Evolutionary conservation across 2,888 invertebrate genomes (phyloP).

Genomic region (Parasteatoda lunata): DNA sequence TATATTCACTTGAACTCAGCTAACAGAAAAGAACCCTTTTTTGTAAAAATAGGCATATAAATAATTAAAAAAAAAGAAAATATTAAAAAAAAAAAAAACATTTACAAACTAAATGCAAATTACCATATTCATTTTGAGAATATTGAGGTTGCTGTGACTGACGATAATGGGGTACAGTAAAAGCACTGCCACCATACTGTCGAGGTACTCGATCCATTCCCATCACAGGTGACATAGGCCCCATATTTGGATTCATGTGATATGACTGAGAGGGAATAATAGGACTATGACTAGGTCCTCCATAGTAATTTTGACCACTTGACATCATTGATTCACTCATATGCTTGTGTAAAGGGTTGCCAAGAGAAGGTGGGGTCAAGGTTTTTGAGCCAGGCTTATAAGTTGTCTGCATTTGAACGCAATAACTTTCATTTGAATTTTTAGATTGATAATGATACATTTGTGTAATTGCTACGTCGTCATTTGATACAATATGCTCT

Average conservation of each 20-base stretch:
- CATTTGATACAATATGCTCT: conserved; percentile 62
- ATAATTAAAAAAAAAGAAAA: neutral
- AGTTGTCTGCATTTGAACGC: conserved; percentile 69
- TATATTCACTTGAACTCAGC: too few relatives aligned
- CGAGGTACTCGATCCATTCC: conserved; percentile 46
- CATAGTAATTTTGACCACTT: conserved; percentile 47
- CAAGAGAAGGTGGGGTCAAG: conserved; percentile 32
- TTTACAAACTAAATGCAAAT: conserved; percentile 14
- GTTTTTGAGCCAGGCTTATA: conserved; percentile 57
- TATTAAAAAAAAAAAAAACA: neutral
- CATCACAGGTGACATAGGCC: conserved; percentile 40
- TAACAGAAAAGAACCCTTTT: too few relatives aligned
- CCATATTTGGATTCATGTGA: conserved; percentile 45
- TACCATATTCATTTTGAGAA: conserved; percentile 63
- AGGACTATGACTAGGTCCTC: conserved; percentile 14
- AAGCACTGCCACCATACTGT: conserved; percentile 66
- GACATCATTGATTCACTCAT: conserved; percentile 39
- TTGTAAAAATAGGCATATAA: neutral
- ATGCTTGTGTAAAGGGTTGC: conserved; percentile 30
- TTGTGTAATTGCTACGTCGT: conserved; percentile 69
- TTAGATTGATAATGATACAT: conserved; percentile 69
- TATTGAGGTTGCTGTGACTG: conserved; percentile 57
- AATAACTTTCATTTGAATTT: conserved; percentile 67
- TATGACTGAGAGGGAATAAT: conserved; percentile 52
- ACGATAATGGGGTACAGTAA: conserved; percentile 66